Conservation (phyloP, 2,113 vertebrate species). For the Pangasianodon gigas region DNA sequence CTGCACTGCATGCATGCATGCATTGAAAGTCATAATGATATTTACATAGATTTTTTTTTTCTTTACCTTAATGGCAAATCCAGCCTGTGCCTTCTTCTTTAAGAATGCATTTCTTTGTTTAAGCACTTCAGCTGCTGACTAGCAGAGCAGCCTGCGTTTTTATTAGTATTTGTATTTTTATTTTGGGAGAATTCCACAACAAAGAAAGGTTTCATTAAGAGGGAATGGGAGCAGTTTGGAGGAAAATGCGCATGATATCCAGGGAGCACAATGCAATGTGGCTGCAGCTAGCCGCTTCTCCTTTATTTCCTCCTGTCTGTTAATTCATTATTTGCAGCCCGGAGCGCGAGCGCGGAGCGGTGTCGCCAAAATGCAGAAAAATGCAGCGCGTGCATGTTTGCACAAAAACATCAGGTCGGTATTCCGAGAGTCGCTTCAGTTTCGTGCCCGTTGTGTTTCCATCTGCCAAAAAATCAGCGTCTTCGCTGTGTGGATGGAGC, state of each 20-base stretch:
- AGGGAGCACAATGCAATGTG: neutral
- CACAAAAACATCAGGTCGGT: neutral
- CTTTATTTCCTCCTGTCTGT: conserved; percentile 50
- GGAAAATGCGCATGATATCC: conserved; percentile 45
- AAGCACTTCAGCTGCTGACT: conserved; percentile 48
- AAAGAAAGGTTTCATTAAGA: conserved; percentile 19
- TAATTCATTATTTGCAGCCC: conserved; percentile 47
- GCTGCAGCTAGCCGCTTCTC: neutral
- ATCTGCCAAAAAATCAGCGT: conserved; percentile 9
- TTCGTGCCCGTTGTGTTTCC: conserved; percentile 28
- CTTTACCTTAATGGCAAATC: conserved; percentile 39
- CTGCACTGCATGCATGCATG: neutral
- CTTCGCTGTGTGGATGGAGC: conserved; percentile 30
- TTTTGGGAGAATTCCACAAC: conserved; percentile 3
- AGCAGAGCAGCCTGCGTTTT: conserved; percentile 26
- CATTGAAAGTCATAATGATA: neutral
- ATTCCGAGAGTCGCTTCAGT: conserved; percentile 30
- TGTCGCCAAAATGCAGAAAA: conserved; percentile 29
- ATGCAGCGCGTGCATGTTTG: conserved; percentile 38
- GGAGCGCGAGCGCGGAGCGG: conserved; percentile 28
- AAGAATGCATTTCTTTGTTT: conserved; percentile 61
- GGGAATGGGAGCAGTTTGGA: conserved; percentile 21
- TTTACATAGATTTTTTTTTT: neutral
- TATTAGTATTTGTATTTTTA: neutral
- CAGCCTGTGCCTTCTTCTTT: conserved; percentile 29